phyloP scores from a whole-genome alignment of 1,140 invertebrate genomes.

The Sitobion miscanthi region DNA sequence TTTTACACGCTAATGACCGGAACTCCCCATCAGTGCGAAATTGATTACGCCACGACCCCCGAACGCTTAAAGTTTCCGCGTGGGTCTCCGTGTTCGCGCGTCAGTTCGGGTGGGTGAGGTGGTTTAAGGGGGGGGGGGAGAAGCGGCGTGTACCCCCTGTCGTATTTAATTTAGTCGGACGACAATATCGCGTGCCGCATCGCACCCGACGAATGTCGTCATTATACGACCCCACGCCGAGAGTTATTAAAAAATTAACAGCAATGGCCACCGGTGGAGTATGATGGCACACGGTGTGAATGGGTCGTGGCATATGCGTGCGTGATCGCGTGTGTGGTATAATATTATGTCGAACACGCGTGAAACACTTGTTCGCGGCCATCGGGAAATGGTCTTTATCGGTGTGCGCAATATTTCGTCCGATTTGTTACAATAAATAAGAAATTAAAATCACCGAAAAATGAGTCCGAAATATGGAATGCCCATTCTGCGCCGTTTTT shows the following conservation, averaged over 20 bases:
- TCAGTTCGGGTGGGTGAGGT: too few relatives aligned
- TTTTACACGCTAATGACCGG: constrained; percentile 5
- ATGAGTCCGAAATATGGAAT: not conserved
- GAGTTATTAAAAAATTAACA: constrained; percentile 1
- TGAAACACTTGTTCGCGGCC: not conserved
- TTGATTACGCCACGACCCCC: not conserved
- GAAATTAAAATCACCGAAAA: not conserved
- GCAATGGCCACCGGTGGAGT: too few relatives aligned
- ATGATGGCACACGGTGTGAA: too few relatives aligned
- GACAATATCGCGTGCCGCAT: not conserved
- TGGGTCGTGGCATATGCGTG: not conserved
- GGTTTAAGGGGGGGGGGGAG: too few relatives aligned
- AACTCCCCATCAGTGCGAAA: not conserved
- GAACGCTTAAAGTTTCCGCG: not conserved
- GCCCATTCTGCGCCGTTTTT: too few relatives aligned
- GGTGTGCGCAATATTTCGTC: not conserved
- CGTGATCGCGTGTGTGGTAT: not conserved
- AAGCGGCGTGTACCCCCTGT: not conserved
- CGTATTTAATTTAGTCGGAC: not conserved
- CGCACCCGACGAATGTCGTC: not conserved
- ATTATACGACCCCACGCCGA: not conserved
- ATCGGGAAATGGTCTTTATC: not conserved
- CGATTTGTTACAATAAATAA: not conserved
- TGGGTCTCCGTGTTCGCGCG: not conserved
- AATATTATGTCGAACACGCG: not conserved